A percentile compares a stretch with the other conserved stretches of the same genome.
These are phyloP conservation scores for Rallus limicola DNA, from an alignment of 2,113 vertebrate species.

Conservation along the genomic window DNA sequence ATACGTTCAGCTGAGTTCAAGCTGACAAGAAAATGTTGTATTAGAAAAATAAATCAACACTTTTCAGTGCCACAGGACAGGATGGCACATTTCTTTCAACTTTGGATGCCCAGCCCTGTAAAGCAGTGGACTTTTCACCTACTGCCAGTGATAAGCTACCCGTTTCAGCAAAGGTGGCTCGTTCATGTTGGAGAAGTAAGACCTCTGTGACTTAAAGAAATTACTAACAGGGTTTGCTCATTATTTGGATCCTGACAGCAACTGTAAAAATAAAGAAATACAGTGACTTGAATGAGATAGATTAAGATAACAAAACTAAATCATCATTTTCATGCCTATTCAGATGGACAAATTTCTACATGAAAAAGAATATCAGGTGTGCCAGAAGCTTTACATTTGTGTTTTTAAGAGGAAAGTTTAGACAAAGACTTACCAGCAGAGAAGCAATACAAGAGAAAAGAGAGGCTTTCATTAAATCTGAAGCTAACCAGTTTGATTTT, in stretches of 20 bases:
- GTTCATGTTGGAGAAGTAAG: neutral
- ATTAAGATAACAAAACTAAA: neutral
- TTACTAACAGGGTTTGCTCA: neutral
- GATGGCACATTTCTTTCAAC: neutral
- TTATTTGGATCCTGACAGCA: neutral
- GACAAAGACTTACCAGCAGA: neutral
- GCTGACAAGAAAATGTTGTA: neutral
- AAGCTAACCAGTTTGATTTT: constrained; percentile 8
- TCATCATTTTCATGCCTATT: neutral
- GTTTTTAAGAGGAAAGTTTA: neutral
- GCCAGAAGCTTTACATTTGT: neutral
- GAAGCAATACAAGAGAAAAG: neutral
- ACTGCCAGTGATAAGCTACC: neutral
- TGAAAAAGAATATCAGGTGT: neutral
- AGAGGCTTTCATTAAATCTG: neutral
- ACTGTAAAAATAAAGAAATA: neutral
- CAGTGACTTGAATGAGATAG: neutral
- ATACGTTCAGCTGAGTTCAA: neutral
- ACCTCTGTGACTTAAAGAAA: neutral
- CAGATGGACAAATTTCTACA: neutral
- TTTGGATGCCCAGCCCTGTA: neutral
- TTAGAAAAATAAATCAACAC: neutral
- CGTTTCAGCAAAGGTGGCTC: neutral
- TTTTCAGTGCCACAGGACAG: neutral
- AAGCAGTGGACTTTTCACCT: neutral